Evolutionary conservation across 2,888 invertebrate genomes (phyloP), one percentile per base, ranked within the genome.

Genomic region (Dryomyza anilis): DNA sequence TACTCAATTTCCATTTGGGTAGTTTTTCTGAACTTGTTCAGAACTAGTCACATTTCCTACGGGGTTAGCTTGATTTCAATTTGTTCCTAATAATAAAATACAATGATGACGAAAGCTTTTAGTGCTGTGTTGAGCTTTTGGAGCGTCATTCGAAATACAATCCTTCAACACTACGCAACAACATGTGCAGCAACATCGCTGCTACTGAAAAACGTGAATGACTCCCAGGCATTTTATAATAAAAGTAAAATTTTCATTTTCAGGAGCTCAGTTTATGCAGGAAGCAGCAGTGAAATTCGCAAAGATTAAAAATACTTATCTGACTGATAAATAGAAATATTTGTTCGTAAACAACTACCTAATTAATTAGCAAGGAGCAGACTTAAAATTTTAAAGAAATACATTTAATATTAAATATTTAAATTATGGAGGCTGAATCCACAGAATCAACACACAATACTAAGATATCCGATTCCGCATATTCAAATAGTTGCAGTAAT

Each of bases 401-500:
- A 45, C 8, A 12, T 36, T 29, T 8, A 43, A n/a, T 19, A 6
- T 43, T 2, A 59, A 46, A 46, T 36, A 33, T 33, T 14, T n/a
- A 39, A 23, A 76, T 66, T 68, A 81, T 81, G 81, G 82, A 81
- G 65, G 82, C 74, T 21, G 81, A 79, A 71, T 80, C 79, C 14
- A 73, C 81, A 43, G 79, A 78, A 68, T 81, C 81, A 46, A 79
- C 78, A 25, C 81, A 82, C 43, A 80, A 81, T 60, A 81, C 80
- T 6, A 81, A 81, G 66, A 80, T 91, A 56, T 91, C 91, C 7
- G 93, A 93, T 81, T 93, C 93, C 1, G 93, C 89, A 10, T 93
- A 93, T 78, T 92, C 92, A 0, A 91, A 89, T 78, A 92, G 92
- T 74, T 91, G 91, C 83, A 91, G 91, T 75, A 92, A 93, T 82